Percentiles rank a stretch among this genome's conserved stretches.
Evolutionary conservation across 2,888 invertebrate species (phyloP).

Genomic region (Mycogona germanica): DNA sequence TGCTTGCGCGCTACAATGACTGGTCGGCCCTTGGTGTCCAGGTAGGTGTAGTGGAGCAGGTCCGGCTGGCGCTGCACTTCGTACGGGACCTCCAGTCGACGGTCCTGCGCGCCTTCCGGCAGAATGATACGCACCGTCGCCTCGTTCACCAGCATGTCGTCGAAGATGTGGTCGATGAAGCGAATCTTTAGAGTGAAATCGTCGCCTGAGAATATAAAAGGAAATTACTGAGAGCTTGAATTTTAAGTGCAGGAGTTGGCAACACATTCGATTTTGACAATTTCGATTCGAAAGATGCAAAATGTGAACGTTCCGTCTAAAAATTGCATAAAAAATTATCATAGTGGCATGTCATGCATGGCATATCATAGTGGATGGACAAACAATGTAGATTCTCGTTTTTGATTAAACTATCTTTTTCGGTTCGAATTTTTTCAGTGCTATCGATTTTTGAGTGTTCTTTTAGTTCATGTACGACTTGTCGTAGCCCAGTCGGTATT

Average conservation of each 20-base stretch:
- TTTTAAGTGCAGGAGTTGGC: background rate
- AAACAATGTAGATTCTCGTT: too few relatives aligned
- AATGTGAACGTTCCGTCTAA: too few relatives aligned
- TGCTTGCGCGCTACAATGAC: constrained; percentile 66
- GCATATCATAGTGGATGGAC: too few relatives aligned
- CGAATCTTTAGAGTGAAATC: constrained; percentile 82
- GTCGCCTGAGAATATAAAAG: constrained; percentile 34
- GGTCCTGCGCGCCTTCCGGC: constrained; percentile 80
- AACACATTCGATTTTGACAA: background rate
- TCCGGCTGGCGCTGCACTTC: constrained; percentile 59
- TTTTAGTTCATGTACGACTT: too few relatives aligned
- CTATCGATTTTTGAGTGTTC: too few relatives aligned
- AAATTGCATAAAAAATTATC: too few relatives aligned
- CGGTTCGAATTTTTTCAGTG: too few relatives aligned
- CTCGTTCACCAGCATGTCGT: constrained; percentile 92
- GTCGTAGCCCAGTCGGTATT: too few relatives aligned
- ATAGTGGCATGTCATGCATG: too few relatives aligned
- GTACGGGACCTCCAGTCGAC: constrained; percentile 71
- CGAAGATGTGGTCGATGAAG: constrained; percentile 90
- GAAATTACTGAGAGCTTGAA: background rate
- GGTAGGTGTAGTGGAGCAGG: constrained; percentile 74
- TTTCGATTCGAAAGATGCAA: background rate
- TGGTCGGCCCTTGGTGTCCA: constrained; percentile 87
- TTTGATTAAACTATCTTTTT: too few relatives aligned
- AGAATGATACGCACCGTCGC: constrained; percentile 75